These are phyloP conservation scores for Heliothis subflexa DNA, from an alignment of 1,140 invertebrate species.

Conservation along the genomic window DNA sequence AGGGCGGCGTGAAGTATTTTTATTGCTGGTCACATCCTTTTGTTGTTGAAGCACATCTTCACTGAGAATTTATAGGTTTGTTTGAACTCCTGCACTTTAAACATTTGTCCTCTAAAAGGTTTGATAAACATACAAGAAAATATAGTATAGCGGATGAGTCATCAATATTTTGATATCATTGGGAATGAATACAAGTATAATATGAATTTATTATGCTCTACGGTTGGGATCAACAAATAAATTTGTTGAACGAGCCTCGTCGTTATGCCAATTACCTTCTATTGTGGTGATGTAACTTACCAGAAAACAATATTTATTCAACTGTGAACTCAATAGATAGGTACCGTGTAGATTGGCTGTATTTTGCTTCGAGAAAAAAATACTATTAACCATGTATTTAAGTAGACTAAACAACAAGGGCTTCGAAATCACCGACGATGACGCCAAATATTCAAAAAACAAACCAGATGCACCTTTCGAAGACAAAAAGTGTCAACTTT, in stretches of 20 bases:
- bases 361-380: too few relatives aligned
- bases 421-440: neutral
- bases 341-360: neutral
- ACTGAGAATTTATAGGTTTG: conserved; percentile 21
- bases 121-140: neutral
- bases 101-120: neutral
- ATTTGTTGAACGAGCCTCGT: conserved; percentile 3
- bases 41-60: conserved; percentile 7
- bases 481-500: neutral
- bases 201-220: neutral
- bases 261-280: conserved; percentile 28
- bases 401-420: neutral
- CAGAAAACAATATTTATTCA: conserved; percentile 20
- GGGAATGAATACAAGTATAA: conserved; percentile 19
- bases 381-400: too few relatives aligned
- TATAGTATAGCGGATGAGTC: too few relatives aligned
- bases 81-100: conserved; percentile 4
- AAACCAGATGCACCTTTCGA: neutral
- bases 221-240: conserved; percentile 10
- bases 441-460: neutral
- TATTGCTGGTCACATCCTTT: conserved; percentile 21
- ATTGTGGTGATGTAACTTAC: conserved; percentile 34
- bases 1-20: conserved; percentile 7
- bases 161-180: neutral
- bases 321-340: neutral